Evolutionary conservation across 2,888 invertebrate genomes (phyloP).

Genomic region (Leucophora obtusa): DNA sequence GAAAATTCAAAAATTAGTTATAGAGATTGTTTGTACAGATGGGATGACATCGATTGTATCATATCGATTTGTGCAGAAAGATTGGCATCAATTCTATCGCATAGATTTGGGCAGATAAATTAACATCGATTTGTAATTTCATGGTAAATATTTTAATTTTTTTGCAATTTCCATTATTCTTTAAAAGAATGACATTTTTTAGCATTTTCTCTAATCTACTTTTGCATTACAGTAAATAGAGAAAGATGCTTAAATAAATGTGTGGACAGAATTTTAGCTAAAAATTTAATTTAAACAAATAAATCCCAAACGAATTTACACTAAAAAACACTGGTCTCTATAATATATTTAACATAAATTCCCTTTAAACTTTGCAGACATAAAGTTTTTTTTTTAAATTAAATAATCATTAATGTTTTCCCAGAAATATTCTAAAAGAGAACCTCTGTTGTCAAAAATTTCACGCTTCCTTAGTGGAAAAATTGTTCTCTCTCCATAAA

Average conservation of each 20-base stretch:
- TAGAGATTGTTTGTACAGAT: too few species aligned
- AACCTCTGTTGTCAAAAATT: conserved; percentile 4
- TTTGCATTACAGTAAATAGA: neutral
- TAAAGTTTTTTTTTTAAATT: neutral
- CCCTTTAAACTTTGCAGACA: neutral
- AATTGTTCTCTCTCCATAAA: neutral
- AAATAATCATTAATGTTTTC: conserved; percentile 2
- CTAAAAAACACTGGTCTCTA: too few species aligned
- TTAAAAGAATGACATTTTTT: neutral
- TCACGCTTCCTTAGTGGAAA: conserved; percentile 33
- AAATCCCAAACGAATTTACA: too few species aligned
- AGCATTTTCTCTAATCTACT: neutral
- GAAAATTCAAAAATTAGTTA: neutral
- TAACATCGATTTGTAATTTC: too few species aligned
- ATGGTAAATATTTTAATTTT: neutral
- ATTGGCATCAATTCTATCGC: too few species aligned
- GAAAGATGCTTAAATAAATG: neutral
- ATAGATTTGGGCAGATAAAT: too few species aligned
- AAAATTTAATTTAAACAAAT: too few species aligned
- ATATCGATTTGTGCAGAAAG: too few species aligned
- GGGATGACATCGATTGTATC: too few species aligned
- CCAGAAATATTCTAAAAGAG: neutral
- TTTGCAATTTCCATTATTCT: too few species aligned
- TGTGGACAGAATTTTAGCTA: too few species aligned
- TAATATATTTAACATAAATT: neutral